Evolutionary conservation across 2,113 vertebrate genomes (phyloP), one percentile per base, ranked within the genome.

Genomic region (Pontoporia blainvillei): DNA sequence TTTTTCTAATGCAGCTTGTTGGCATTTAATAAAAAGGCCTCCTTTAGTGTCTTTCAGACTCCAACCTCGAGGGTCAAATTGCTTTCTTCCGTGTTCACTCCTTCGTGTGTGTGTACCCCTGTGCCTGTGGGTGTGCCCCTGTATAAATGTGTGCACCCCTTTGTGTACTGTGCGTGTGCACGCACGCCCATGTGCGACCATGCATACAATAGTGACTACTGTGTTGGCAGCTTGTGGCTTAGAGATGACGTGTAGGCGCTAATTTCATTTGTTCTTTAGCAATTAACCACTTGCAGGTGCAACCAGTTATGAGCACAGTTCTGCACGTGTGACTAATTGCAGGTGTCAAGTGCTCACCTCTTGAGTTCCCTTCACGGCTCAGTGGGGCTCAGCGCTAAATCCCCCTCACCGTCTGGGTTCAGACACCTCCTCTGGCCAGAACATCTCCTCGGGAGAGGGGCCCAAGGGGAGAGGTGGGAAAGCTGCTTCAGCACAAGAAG

Each of bases 251-350:
- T 96, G 71, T 88, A 98, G 96, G 90, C 79, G 49, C 92, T 98
- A 96, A 98, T 97, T 98, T 95, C 98, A 71, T 97, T 97, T 98
- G 95, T 92, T 97, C 41, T 96, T 91, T 97, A 94, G 97, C 82
- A 97, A 92, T 98, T 97, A 97, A 97, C 97, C 94, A 95, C 97
- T 95, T 86, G 90, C 97, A 97, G 97, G 96, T 97, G 97, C 94
- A 97, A 92, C 90, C 94, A 92, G 96, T 98, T 96, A 96, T 97
- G 95, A 97, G 90, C 95, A 95, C 92, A 79, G 95, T 83, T 96
- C 67, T 87, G 95, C 71, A 20, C 90, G 97, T 94, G 96, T 97
- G 97, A 96, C 98, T 98, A 97, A 98, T 98, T 97, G 93, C 96
- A 96, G 96, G 97, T 97, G 96, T 98, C 92, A 96, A 97, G 84